Evolutionary conservation across 2,888 invertebrate genomes (phyloP), one percentile per base, ranked within the genome.

Genomic region (Tinea semifulvella): DNA sequence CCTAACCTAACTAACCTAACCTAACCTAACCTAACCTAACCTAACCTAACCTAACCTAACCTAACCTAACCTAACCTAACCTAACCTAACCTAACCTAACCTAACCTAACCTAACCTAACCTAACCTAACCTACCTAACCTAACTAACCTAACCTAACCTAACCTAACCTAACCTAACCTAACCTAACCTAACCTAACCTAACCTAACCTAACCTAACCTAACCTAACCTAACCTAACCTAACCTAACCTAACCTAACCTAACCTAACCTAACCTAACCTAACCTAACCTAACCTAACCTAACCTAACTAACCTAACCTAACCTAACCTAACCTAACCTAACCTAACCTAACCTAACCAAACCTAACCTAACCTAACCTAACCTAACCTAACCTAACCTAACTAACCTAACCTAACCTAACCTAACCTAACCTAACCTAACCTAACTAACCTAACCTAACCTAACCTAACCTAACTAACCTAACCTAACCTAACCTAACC

Each of bases 111-210:
- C 39, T 17, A 19, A 17, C 25, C 45, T 38, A 39, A 26, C 27
- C n/a, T n/a, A n/a, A n/a, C n/a, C n/a, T n/a, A n/a, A n/a, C n/a
- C n/a, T n/a, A n/a, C n/a, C n/a, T n/a, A 28, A 16, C 28, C 14
- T 31, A 36, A 16, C 44, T 16, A 44, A 36, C 44, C 45, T 22
- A 35, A 43, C 35, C 38, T 42, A 18, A 27, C 17, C 26, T 19
- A 45, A 25, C 38, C 27, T 19, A 25, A 38, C 36, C 27, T 38
- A 39, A 26, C 27, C 36, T 18, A 39, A 36, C 45, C 39, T 38
- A 26, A 35, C 39, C 35, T 35, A 45, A 39, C 39, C 45, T 35
- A 49, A 50, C 50, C 51, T 48, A 47, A 45, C 26, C 45, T 42
- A 45, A 45, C 45, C 45, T 45, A 45, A 45, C 45, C 45, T 45